Base-by-base conservation (phyloP, 2,797 vertebrate genomes). In the Stomatorhinus walkeri region DNA sequence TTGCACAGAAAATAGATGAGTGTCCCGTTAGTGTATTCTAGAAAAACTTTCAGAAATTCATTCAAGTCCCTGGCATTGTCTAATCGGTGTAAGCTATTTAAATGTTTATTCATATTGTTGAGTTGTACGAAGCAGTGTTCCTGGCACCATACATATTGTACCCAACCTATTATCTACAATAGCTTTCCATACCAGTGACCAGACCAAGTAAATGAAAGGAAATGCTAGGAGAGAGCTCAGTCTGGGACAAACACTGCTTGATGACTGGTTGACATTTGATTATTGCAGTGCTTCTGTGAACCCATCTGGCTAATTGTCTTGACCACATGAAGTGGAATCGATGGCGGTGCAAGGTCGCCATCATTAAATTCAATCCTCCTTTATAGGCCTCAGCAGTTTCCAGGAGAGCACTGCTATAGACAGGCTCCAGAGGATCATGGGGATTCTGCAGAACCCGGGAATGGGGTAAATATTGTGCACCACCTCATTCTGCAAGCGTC, bases 331-430 rank as follows among this genome's bases (percentile, higher is more conserved):
- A 81, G 76, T 3, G 40, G 76, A 22, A 81, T 81, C 40, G 19
- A 81, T 46, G 36, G 76, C 6, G 22, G 40, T 43, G 49, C 49
- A n/a, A 51, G 16, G 19, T 87, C 59, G 49, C 52, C 24, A 16
- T 46, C 76, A 8, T 43, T 81, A 81, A 46, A 46, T 81, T 22
- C 76, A 43, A 5, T 46, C 76, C 40, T 46, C 40, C 19, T 81
- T 81, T 91, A 88, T 91, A 96, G 96, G 96, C 91, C 95, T 96
- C 93, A 96, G 96, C 94, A 96, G 94, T 94, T 96, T 96, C 93
- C 96, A 96, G 91, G 96, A 96, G 94, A 96, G 95, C 32, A 95
- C 96, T 91, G 96, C 96, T 89, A 96, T 96, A 94, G 96, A 96
- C 93, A 91, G 96, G 91, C 96, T 96, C 90, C 96, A 96, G 92